phyloP scores from a whole-genome alignment of 2,113 vertebrate genomes.

The Hyla sarda region DNA sequence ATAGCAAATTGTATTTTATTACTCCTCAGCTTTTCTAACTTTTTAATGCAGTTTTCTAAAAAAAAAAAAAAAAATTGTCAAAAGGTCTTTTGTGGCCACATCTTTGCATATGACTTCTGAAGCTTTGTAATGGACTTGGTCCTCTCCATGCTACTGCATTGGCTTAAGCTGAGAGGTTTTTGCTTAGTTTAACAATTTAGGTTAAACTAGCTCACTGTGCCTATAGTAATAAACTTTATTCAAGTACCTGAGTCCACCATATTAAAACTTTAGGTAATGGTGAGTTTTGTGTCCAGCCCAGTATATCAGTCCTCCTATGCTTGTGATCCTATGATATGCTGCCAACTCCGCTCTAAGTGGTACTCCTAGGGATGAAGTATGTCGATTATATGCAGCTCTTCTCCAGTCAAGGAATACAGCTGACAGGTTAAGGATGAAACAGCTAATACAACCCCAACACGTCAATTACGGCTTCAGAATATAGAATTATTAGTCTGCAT shows the following conservation, averaged over 20 bases:
- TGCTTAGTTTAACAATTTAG: not conserved
- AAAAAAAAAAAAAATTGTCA: too few relatives aligned
- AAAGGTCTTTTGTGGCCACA: not conserved
- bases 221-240: not conserved
- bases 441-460: too few relatives aligned
- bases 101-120: not conserved
- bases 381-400: too few relatives aligned
- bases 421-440: too few relatives aligned
- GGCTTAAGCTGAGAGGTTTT: not conserved
- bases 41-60: too few relatives aligned
- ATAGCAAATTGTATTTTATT: not conserved
- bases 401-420: too few relatives aligned
- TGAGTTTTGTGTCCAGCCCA: not conserved
- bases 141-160: not conserved
- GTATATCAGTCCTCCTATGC: not conserved
- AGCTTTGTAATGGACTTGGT: not conserved
- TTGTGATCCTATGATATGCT: not conserved
- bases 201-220: not conserved
- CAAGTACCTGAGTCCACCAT: not conserved
- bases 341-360: too few relatives aligned
- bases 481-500: too few relatives aligned
- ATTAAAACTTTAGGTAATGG: not conserved
- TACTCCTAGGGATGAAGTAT: too few relatives aligned
- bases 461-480: too few relatives aligned
- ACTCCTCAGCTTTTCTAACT: not conserved